phyloP scores from a whole-genome alignment of 92 coral and sea anemone genomes.

The Meandrina meandrites region DNA sequence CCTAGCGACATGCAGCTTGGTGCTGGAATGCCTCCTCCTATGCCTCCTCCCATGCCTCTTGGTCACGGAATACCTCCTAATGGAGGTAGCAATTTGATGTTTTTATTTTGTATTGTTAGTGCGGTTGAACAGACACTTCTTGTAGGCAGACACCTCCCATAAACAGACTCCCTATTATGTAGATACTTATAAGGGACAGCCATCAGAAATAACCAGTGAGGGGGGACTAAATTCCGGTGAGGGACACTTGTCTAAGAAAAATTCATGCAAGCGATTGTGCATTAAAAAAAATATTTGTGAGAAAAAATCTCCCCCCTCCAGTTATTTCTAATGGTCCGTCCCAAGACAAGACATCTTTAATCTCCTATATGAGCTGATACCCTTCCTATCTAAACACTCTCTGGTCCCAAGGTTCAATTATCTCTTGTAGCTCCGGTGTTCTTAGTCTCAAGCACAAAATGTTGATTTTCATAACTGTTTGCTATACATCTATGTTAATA shows the following conservation, averaged over 20 bases:
- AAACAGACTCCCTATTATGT: too few relatives aligned
- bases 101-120: neutral
- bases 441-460: neutral
- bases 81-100: constrained; percentile 7
- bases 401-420: neutral
- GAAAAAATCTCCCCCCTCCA: too few relatives aligned
- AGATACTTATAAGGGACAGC: too few relatives aligned
- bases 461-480: neutral
- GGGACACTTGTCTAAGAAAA: too few relatives aligned
- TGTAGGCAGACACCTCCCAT: neutral
- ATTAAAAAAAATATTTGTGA: too few relatives aligned
- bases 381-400: neutral
- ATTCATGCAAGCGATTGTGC: too few relatives aligned
- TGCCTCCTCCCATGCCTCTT: constrained; percentile 46
- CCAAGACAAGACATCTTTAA: neutral
- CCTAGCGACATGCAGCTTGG: constrained; percentile 87
- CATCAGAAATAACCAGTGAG: too few relatives aligned
- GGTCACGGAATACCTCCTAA: neutral
- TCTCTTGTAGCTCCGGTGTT: too few relatives aligned
- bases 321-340: too few relatives aligned
- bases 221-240: too few relatives aligned
- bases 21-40: constrained; percentile 55
- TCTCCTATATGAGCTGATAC: neutral
- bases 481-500: neutral
- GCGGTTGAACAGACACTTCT: neutral